phyloP scores from a whole-genome alignment of 2,797 vertebrate genomes.

The Tarsius wallacei region DNA sequence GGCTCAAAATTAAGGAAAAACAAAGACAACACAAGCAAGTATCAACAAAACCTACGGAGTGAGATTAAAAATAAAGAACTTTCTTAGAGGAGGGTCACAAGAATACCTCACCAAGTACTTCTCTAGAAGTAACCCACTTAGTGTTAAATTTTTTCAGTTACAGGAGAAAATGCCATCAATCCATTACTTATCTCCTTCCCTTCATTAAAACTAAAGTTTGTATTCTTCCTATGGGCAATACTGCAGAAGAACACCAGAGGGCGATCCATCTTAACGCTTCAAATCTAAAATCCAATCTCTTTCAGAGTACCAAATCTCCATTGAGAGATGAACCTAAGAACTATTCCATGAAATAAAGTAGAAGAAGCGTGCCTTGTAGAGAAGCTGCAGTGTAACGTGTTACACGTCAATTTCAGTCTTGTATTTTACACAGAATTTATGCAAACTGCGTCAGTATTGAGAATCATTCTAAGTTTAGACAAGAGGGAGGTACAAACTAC shows the following conservation, averaged over 20 bases:
- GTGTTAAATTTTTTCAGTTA: background rate
- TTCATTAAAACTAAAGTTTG: fast-evolving
- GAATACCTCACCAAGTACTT: background rate
- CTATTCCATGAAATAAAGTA: background rate
- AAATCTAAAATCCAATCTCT: background rate
- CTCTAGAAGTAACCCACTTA: background rate
- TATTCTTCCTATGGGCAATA: slow-evolving; percentile 55
- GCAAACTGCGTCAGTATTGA: slow-evolving; percentile 66
- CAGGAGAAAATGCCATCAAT: background rate
- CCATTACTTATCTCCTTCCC: background rate
- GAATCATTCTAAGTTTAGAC: slow-evolving; percentile 68
- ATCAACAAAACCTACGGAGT: background rate
- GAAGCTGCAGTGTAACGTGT: slow-evolving; percentile 68
- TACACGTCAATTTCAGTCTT: slow-evolving; percentile 68
- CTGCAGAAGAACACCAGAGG: slow-evolving; percentile 87
- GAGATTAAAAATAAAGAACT: background rate
- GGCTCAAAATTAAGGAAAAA: background rate
- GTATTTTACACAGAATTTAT: slow-evolving; percentile 78
- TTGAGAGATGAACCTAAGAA: background rate
- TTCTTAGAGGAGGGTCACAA: background rate
- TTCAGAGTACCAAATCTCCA: background rate
- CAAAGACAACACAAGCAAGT: background rate
- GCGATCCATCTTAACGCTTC: slow-evolving; percentile 77
- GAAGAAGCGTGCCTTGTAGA: slow-evolving; percentile 10
- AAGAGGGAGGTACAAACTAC: slow-evolving; percentile 55